phyloP scores from a whole-genome alignment of 1,140 invertebrate species.

The Halictus rubicundus region DNA sequence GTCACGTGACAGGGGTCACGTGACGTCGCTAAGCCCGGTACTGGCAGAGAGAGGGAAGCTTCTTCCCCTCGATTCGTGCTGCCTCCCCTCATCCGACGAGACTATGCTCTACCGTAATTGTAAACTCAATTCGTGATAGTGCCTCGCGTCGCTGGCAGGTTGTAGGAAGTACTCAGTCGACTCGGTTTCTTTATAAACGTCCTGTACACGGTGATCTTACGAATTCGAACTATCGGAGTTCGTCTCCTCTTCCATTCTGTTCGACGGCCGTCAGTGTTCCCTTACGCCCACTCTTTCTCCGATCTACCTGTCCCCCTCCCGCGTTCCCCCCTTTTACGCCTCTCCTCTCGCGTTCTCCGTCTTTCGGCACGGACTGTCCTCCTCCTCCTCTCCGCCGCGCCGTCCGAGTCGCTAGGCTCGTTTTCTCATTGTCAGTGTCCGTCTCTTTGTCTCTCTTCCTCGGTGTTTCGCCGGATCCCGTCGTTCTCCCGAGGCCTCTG shows the following conservation, averaged over 20 bases:
- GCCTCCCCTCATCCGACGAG: too few species aligned
- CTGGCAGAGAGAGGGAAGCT: too few species aligned
- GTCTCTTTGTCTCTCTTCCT: conserved; percentile 54
- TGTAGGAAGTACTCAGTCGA: too few species aligned
- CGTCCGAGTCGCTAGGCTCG: conserved; percentile 32
- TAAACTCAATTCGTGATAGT: too few species aligned
- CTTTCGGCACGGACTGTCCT: background rate
- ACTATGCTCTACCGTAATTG: too few species aligned
- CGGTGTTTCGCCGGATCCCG: conserved; percentile 5
- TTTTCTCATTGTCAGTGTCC: conserved; percentile 61
- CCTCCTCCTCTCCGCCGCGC: background rate
- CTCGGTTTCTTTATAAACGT: too few species aligned
- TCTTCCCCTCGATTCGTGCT: too few species aligned
- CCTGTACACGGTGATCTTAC: conserved; percentile 34
- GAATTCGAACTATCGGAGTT: conserved; percentile 55
- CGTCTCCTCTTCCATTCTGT: conserved; percentile 38
- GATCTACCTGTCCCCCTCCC: conserved; percentile 4
- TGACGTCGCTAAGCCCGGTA: too few species aligned
- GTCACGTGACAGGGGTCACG: too few species aligned
- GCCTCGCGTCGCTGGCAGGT: too few species aligned
- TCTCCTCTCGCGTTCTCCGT: background rate
- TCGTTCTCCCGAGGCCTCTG: conserved; percentile 34
- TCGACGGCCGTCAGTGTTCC: conserved; percentile 51
- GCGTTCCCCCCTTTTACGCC: conserved; percentile 9
- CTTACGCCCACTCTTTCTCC: conserved; percentile 48